Conservation (phyloP, 2,888 invertebrate genomes). For the Anodontia alba region DNA sequence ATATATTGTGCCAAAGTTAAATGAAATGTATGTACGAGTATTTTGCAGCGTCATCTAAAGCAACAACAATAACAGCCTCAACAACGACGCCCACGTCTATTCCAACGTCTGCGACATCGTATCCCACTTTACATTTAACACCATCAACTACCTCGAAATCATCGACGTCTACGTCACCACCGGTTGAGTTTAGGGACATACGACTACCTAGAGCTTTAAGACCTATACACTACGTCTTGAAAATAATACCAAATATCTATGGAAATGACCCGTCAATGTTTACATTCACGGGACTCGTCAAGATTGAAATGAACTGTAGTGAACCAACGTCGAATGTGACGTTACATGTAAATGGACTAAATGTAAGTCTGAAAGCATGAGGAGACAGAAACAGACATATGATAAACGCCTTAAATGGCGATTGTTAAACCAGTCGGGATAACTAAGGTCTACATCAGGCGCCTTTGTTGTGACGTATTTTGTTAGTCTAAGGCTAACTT, state of each 20-base stretch:
- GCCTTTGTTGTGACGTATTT: too few relatives aligned
- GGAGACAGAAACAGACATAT: too few relatives aligned
- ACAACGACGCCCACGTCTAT: neutral
- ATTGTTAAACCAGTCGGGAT: too few relatives aligned
- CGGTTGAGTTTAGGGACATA: conserved; percentile 52
- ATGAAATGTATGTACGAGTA: too few relatives aligned
- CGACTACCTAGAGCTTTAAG: conserved; percentile 70
- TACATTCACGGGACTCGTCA: conserved; percentile 71
- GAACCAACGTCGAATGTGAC: conserved; percentile 66
- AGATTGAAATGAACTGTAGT: conserved; percentile 63
- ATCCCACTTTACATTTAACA: conserved; percentile 24
- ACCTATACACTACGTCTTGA: conserved; percentile 74
- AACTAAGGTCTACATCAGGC: too few relatives aligned
- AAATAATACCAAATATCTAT: conserved; percentile 77
- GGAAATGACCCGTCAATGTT: conserved; percentile 66
- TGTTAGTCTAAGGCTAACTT: too few relatives aligned
- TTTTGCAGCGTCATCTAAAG: too few relatives aligned
- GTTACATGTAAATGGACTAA: conserved; percentile 70
- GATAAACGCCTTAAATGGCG: too few relatives aligned
- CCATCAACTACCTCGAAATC: conserved; percentile 25
- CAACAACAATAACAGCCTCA: too few relatives aligned
- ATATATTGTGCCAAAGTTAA: too few relatives aligned
- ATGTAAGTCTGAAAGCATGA: too few relatives aligned
- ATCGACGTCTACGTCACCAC: conserved; percentile 21
- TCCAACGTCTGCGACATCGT: neutral